A percentile compares a stretch with the other conserved stretches of the same genome.
Conservation (phyloP, 2,113 vertebrate genomes). For the Eulemur rufifrons region DNA sequence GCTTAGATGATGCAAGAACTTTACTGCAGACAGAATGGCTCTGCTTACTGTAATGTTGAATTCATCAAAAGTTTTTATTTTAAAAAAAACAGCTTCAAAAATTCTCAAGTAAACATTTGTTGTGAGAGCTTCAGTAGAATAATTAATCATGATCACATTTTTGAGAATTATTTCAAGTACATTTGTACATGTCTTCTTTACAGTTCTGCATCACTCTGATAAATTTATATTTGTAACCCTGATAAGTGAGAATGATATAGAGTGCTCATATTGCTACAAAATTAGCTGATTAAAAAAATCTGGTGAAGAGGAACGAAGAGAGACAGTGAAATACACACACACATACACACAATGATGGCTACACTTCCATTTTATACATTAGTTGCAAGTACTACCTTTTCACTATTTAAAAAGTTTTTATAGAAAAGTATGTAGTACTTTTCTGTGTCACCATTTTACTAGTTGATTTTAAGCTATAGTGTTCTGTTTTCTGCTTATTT, state of each 20-base stretch:
- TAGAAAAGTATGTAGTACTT: not conserved
- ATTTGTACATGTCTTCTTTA: constrained; percentile 51
- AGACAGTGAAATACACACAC: not conserved
- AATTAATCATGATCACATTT: not conserved
- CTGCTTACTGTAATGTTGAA: constrained; percentile 74
- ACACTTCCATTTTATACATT: not conserved
- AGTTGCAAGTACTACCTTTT: not conserved
- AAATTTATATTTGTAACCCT: constrained; percentile 6
- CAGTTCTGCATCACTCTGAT: constrained; percentile 3
- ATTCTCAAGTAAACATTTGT: constrained; percentile 60
- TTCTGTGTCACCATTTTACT: not conserved
- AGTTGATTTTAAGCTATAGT: constrained; percentile 8
- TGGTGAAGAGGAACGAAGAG: not conserved
- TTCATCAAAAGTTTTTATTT: constrained; percentile 56
- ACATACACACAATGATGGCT: not conserved
- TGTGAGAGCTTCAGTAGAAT: not conserved
- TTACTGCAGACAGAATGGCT: constrained; percentile 72
- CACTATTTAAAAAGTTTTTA: not conserved
- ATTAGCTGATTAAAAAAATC: not conserved
- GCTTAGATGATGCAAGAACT: constrained; percentile 58
- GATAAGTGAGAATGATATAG: not conserved
- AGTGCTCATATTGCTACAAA: not conserved
- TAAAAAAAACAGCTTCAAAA: constrained; percentile 66
- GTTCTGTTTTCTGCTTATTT: constrained; percentile 39
- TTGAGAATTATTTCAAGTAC: constrained; percentile 55